phyloP scores from a whole-genome alignment of 2,797 vertebrate species.

The Bryconaethiops microstoma region DNA sequence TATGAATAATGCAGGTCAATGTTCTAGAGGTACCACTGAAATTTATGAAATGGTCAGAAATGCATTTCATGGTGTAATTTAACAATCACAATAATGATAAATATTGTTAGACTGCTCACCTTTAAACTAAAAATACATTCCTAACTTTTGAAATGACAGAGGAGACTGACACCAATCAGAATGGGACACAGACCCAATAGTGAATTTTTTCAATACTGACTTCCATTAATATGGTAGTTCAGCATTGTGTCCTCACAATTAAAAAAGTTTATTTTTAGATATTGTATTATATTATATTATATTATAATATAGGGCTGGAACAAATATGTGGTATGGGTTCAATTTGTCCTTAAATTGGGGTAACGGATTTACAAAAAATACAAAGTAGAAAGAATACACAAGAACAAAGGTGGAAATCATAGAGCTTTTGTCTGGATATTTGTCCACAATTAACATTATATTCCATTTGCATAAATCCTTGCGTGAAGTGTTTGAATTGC shows the following conservation, averaged over 20 bases:
- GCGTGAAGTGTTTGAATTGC: constrained; percentile 4
- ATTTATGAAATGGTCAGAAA: no score
- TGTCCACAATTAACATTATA: not conserved
- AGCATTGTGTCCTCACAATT: not conserved
- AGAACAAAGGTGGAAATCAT: not conserved
- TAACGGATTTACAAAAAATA: not conserved
- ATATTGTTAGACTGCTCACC: no score
- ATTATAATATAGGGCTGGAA: no score
- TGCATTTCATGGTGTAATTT: no score
- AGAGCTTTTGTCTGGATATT: not conserved
- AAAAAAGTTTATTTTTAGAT: not conserved
- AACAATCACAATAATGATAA: no score
- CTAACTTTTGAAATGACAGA: not conserved
- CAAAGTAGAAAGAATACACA: not conserved
- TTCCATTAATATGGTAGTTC: no score
- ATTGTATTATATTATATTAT: not conserved
- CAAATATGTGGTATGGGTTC: no score
- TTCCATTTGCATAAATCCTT: not conserved
- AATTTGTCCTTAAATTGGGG: no score
- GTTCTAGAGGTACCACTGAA: no score
- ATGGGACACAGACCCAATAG: not conserved
- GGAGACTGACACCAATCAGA: not conserved
- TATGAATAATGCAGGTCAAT: no score
- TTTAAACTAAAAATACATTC: no score
- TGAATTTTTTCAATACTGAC: no score